Conservation (phyloP, 2,888 invertebrate genomes). For the Ecdyonurus torrentis region DNA sequence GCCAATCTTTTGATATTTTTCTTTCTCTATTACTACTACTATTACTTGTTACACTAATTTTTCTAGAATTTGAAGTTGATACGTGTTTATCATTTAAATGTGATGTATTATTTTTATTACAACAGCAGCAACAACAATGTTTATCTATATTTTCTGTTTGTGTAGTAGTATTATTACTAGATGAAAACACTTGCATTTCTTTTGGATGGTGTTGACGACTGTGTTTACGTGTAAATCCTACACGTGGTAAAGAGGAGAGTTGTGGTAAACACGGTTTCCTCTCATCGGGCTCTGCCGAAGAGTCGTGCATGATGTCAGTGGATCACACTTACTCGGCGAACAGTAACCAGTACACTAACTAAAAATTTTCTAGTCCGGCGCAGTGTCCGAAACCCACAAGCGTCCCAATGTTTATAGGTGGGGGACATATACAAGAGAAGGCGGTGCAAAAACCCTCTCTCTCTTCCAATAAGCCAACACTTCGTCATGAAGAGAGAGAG, state of each 20-base stretch:
- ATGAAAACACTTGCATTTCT: not conserved
- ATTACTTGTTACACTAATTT: not conserved
- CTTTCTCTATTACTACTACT: too few species aligned
- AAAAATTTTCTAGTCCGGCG: not conserved
- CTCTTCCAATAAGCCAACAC: not conserved
- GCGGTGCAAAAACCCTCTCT: not conserved
- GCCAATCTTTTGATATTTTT: not conserved
- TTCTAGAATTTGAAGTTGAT: not conserved
- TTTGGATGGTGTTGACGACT: not conserved
- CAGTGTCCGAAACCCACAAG: not conserved
- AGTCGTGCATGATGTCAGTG: not conserved
- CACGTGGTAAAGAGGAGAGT: not conserved
- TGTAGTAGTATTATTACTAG: too few species aligned
- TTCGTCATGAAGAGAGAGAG: not conserved
- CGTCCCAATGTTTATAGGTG: not conserved
- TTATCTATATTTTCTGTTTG: too few species aligned
- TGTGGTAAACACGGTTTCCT: not conserved
- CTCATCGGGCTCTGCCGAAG: not conserved
- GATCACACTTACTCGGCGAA: not conserved
- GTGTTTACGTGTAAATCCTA: not conserved
- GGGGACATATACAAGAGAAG: not conserved
- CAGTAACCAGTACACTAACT: not conserved
- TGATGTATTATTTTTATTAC: too few species aligned
- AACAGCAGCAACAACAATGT: not conserved
- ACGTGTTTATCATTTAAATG: too few species aligned